Base-by-base conservation (phyloP, 2,888 invertebrate genomes). In the Calameuta filiformis region DNA sequence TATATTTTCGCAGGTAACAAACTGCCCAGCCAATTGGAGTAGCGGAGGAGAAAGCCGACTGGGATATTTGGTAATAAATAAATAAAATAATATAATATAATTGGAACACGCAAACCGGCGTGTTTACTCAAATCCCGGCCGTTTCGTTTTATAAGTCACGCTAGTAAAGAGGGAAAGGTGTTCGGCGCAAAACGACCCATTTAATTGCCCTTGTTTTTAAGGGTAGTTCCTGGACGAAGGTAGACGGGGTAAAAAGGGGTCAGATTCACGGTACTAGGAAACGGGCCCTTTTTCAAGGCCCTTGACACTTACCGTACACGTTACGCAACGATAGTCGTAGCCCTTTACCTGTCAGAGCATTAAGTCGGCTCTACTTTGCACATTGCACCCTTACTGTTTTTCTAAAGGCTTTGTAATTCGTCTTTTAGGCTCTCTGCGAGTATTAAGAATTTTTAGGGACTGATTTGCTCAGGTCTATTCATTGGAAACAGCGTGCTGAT, bases 41-140 rank as follows among this genome's bases (percentile, higher is more conserved):
- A 23, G 23, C 23, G 56, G 2, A 23, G 56, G 56, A 56, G 56
- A 56, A 56, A 56, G 56, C 56, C 23, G 56, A 56, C 56, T 56
- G 23, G 56, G 23, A 56, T 9, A 15, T 56, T 56, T 23, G 56
- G 56, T 71, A 82, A 82, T 85, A 84, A 86, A 82, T 82, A 81
- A 83, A 83, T 84, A 85, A 87, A 86, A 77, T 82, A 82, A 86
- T 83, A 81, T 71, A 81, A 79, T 79, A 74, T 75, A 86, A 87
- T 83, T 87, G 83, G 81, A 84, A 83, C 84, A 84, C 79, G 77
- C 80, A 75, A 82, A 82, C 77, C 56, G 73, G 69, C 76, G 81
- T 75, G 75, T 40, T 74, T 77, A 73, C 34, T 23, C 11, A 35
- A 74, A 56, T 76, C 76, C 74, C 30, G 37, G 80, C 78, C n/a